Evolutionary conservation across 2,888 invertebrate species (phyloP).

Genomic region (Harpalus rufipes): DNA sequence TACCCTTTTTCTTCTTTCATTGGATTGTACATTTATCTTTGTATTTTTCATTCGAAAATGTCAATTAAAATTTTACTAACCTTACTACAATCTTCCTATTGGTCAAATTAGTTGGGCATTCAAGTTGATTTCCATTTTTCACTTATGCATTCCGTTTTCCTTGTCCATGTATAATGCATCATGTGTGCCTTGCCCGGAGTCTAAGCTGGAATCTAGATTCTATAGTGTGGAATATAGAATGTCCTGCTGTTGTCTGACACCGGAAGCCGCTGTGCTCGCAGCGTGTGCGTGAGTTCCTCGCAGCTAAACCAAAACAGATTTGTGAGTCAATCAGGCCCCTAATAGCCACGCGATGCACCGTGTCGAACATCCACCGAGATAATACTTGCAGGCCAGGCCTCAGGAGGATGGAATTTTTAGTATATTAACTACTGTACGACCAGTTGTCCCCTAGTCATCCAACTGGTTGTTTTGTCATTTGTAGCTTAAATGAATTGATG

Average conservation of each 20-base stretch:
- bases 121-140: neutral
- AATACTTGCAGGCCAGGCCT: conserved; percentile 9
- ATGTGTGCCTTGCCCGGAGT: conserved; percentile 9
- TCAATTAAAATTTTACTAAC: too few species aligned
- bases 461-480: neutral
- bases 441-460: neutral
- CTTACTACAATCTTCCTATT: too few species aligned
- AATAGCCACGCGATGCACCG: conserved; percentile 59
- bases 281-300: conserved; percentile 11
- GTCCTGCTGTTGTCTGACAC: conserved; percentile 37
- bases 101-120: neutral
- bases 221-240: conserved; percentile 12
- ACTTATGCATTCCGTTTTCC: conserved; percentile 20
- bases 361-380: conserved; percentile 28
- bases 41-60: too few species aligned
- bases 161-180: conserved; percentile 55
- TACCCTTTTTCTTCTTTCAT: too few species aligned
- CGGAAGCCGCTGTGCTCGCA: conserved; percentile 56
- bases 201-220: conserved; percentile 5
- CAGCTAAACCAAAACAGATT: conserved; percentile 48
- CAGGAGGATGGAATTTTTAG: conserved; percentile 7
- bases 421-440: neutral
- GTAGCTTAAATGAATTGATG: too few species aligned
- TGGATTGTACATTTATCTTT: too few species aligned
- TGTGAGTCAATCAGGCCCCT: conserved; percentile 62